Percentiles rank a stretch among this genome's conserved stretches.
These are phyloP conservation scores for Heptranchias perlo DNA, from an alignment of 2,113 vertebrate genomes.

Conservation along the genomic window DNA sequence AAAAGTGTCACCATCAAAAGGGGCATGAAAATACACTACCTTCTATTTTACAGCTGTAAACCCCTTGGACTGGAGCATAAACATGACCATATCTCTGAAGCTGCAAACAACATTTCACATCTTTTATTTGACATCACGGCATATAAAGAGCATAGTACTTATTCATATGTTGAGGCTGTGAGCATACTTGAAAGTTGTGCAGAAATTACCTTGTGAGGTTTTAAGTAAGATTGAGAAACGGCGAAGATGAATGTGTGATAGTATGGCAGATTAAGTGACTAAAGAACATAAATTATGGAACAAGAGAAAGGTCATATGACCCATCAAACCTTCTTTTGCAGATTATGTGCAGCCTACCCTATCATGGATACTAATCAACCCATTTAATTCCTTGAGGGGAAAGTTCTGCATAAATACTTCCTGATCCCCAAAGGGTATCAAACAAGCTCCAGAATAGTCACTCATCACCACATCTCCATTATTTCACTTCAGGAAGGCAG, in stretches of 20 bases:
- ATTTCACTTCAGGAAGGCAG: background rate
- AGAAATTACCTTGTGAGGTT: background rate
- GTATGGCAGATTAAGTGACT: background rate
- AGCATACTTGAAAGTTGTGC: background rate
- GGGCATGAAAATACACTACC: background rate
- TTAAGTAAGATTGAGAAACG: background rate
- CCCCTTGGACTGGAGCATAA: background rate
- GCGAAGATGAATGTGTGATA: constrained; percentile 8
- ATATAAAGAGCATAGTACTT: too few species aligned
- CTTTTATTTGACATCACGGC: background rate
- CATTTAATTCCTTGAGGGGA: background rate
- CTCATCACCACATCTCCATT: background rate
- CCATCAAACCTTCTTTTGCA: background rate
- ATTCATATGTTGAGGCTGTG: background rate
- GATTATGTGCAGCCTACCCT: background rate
- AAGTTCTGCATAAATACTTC: background rate
- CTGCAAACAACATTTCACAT: background rate
- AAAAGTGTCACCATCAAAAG: background rate
- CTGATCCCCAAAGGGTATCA: background rate
- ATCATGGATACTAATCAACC: background rate
- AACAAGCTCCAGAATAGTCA: background rate
- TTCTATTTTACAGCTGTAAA: background rate
- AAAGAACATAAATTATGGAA: background rate
- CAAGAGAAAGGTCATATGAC: background rate
- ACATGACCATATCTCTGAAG: background rate